Evolutionary conservation across 2,888 invertebrate species (phyloP), one percentile per base, ranked within the genome.

Genomic region (Apodemia duryi): DNA sequence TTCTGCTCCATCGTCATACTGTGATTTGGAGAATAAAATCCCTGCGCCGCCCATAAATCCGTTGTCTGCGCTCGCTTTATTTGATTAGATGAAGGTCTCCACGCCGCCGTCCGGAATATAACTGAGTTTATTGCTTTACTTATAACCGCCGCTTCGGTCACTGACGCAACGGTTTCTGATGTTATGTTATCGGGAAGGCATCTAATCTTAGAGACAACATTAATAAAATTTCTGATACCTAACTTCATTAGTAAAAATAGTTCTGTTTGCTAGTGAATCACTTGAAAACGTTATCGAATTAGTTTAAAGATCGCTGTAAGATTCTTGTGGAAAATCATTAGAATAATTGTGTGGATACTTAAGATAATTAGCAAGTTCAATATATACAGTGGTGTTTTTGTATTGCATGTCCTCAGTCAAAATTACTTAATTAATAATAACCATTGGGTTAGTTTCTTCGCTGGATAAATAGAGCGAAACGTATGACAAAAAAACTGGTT

Each of bases 41-140:
- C 63, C 77, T 75, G 74, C 75, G 79, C 74, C 69, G 74, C 73
- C 79, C 81, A 83, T 85, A 83, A 83, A 84, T 84, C 79, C 73
- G 80, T 80, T 77, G 77, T 74, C 74, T 80, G 77, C 79, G 78
- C 75, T 73, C 69, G 76, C 74, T 80, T 85, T 84, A 84, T 85
- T 85, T 84, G 83, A 85, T 85, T 84, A 84, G 76, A 76, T 38
- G 64, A 61, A 73, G 77, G 76, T 70, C 73, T 69, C 77, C 79
- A 79, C 80, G 80, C 81, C 80, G 80, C 81, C 79, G 77, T 77
- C 66, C 74, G 71, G 74, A 76, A 79, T 74, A 80, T 84, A 81
- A 84, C 80, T 69, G 68, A 71, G 74, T 85, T 85, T 85, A 85
- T 82, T 75, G 78, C 81, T 80, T 79, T 66, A 66, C 66, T 64